Base-by-base conservation (phyloP, 2,888 invertebrate genomes). In the Apamea crenata region DNA sequence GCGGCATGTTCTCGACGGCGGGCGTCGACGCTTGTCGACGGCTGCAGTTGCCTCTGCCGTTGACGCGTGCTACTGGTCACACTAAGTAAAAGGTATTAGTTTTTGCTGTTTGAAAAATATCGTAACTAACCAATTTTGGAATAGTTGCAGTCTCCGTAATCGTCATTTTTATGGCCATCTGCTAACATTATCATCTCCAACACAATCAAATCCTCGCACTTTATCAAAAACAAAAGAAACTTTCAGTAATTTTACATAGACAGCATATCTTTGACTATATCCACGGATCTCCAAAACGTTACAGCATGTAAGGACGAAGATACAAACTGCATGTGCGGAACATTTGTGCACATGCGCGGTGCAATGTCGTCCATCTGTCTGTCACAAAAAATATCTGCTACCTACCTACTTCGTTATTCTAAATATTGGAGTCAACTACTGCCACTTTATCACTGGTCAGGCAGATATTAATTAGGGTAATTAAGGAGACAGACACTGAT, bases 341-440 rank as follows among this genome's bases (percentile, higher is more conserved):
- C 89, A 87, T 90, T 89, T 83, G 89, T 89, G 83, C 88, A 78
- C 87, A 88, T 87, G 83, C 82, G 81, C 77, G 66, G n/a, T 44
- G 75, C 81, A 82, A 61, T 76, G 68, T 40, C 82, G 77, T 81
- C 78, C 90, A 87, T 90, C 87, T 87, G 90, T 80, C 70, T 56
- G 25, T 12, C 63, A 78, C 85, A 90, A 90, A 90, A 90, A 89
- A 83, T 80, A 72, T 80, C 50, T 2, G 69, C 86, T 67, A 76
- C 83, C 86, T 67, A 76, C 67, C 84, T 86, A 88, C 76, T 66
- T 44, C 63, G 74, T 74, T 77, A 44, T 50, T 71, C 29, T 36
- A 76, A 50, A 74, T 40, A 65, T 69, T 59, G 6, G 3, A 36
- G 65, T n/a, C 36, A 36, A 80, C 65, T 73, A 66, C 44, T 18